Evolutionary conservation across 37 sponge, comb jelly and placozoan genomes (phyloP).

Genomic region (Petrosia ficiformis): DNA sequence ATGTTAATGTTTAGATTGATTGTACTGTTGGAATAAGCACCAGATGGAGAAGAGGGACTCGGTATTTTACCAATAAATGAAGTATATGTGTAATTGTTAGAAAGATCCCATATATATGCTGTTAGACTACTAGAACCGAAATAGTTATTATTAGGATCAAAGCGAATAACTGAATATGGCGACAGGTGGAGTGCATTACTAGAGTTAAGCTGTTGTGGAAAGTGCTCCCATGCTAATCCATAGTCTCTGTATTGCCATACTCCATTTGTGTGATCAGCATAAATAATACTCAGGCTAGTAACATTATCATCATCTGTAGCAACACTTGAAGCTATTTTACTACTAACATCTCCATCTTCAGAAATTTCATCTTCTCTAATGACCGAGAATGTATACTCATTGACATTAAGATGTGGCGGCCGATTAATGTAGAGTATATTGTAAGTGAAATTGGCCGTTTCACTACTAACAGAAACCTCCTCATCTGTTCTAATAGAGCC

Average conservation of each 20-base stretch:
- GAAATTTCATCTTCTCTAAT: slow-evolving; percentile 31
- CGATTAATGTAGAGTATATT: slow-evolving; percentile 52
- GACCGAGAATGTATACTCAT: slow-evolving; percentile 4
- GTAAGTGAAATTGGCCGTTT: slow-evolving; percentile 28
- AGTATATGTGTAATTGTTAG: background rate
- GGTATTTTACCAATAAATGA: background rate
- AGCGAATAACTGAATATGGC: slow-evolving; percentile 2
- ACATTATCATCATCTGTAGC: slow-evolving; percentile 28
- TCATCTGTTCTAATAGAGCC: background rate
- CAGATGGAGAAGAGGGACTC: slow-evolving; percentile 2
- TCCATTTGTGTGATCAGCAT: slow-evolving; percentile 17
- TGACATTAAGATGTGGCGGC: slow-evolving; percentile 15
- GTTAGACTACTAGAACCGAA: slow-evolving; percentile 25
- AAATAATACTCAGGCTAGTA: slow-evolving; percentile 30
- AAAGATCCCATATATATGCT: slow-evolving; percentile 39
- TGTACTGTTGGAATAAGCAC: slow-evolving; percentile 35
- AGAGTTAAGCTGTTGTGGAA: slow-evolving; percentile 13
- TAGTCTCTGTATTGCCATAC: slow-evolving; percentile 36
- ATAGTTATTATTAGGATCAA: slow-evolving; percentile 19
- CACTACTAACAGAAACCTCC: slow-evolving; percentile 28
- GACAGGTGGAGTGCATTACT: slow-evolving; percentile 1
- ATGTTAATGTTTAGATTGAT: slow-evolving; percentile 5
- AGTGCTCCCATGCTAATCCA: slow-evolving; percentile 10
- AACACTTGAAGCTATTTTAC: background rate
- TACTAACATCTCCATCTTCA: slow-evolving; percentile 9